Percentiles rank a stretch among this genome's conserved stretches.
These are phyloP conservation scores for Anoncus sp. DNA, from an alignment of 2,888 invertebrate genomes.

Conservation along the genomic window DNA sequence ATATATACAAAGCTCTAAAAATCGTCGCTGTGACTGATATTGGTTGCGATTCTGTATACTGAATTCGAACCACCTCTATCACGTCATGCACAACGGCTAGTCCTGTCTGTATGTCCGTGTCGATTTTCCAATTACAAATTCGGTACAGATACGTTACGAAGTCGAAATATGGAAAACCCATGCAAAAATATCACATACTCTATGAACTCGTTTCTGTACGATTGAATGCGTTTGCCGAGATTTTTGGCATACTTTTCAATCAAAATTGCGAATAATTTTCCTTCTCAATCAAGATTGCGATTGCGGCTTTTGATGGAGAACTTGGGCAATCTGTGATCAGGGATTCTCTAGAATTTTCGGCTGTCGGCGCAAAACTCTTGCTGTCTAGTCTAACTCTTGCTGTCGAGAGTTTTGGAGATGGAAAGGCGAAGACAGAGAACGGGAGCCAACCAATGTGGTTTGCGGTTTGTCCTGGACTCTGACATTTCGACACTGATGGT, in stretches of 20 bases:
- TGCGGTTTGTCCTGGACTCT: constrained; percentile 39
- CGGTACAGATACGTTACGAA: background rate
- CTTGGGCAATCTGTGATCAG: background rate
- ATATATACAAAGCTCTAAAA: constrained; percentile 21
- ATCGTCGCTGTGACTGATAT: constrained; percentile 44
- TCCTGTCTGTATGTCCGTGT: constrained; percentile 19
- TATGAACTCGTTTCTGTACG: background rate
- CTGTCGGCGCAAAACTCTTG: constrained; percentile 3
- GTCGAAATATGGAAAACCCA: constrained; percentile 20
- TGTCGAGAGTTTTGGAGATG: constrained; percentile 27
- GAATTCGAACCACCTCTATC: constrained; percentile 33
- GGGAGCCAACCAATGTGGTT: constrained; percentile 9
- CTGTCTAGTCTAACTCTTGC: background rate
- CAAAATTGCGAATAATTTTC: background rate
- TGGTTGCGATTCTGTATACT: background rate
- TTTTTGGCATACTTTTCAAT: constrained; percentile 3
- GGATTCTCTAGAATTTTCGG: background rate
- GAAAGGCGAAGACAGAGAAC: constrained; percentile 8
- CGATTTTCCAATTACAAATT: constrained; percentile 53
- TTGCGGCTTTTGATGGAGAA: background rate
- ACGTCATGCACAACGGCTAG: constrained; percentile 22
- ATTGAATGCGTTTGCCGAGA: background rate
- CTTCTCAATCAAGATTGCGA: constrained; percentile 8
- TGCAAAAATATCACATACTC: background rate
- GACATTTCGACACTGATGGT: constrained; percentile 50